These are phyloP conservation scores for Oscarella lobularis DNA, from an alignment of 37 sponge, comb jelly and placozoan species.

Conservation along the genomic window DNA sequence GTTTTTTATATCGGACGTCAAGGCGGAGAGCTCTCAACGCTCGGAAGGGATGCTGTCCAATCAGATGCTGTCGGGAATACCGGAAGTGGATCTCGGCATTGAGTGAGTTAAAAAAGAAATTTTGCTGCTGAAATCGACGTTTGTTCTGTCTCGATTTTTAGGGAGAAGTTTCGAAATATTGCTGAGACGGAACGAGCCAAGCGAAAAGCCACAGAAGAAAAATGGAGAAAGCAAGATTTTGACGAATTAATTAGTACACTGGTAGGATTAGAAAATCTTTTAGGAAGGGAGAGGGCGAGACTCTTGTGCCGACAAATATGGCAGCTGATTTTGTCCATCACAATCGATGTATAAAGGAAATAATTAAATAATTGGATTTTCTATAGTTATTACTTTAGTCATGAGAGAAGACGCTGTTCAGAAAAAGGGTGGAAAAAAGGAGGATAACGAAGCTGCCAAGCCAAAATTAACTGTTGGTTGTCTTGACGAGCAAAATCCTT, in stretches of 20 bases:
- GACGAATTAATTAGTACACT: too few species aligned
- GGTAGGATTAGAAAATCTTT: too few species aligned
- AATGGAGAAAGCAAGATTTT: too few species aligned
- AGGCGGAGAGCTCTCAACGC: not conserved
- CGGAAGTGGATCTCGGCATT: conserved; percentile 76
- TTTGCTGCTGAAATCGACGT: too few species aligned
- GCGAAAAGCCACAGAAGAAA: conserved; percentile 27
- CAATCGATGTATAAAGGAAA: conserved; percentile 66
- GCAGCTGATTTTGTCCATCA: conserved; percentile 70
- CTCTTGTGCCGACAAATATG: conserved; percentile 52
- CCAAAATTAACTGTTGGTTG: not conserved
- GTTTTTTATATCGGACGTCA: too few species aligned
- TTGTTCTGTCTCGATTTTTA: conserved; percentile 6
- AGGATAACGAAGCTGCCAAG: not conserved
- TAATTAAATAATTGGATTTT: too few species aligned
- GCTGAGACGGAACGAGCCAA: conserved; percentile 73
- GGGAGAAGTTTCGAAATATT: conserved; percentile 73
- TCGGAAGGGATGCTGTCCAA: conserved; percentile 82
- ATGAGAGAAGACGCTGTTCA: not conserved
- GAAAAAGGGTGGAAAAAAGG: not conserved
- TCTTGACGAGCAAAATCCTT: conserved; percentile 34
- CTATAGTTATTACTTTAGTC: too few species aligned
- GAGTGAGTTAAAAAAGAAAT: conserved; percentile 70
- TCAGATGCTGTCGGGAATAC: conserved; percentile 89
- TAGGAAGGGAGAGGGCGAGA: conserved; percentile 31